phyloP scores from a whole-genome alignment of 2,888 invertebrate genomes.

The Unio delphinus region DNA sequence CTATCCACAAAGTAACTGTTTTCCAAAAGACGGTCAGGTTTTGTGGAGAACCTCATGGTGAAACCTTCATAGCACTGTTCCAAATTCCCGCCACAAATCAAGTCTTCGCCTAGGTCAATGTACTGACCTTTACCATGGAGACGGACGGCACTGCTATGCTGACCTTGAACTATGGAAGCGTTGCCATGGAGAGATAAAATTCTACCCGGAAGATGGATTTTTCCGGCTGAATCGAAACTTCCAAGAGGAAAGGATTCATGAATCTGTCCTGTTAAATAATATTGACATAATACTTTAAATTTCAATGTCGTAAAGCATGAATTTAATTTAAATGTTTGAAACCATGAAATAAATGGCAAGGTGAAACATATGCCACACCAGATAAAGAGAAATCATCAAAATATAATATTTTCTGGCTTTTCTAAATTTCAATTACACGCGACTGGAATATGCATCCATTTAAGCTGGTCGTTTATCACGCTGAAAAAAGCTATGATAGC shows the following conservation, averaged over 20 bases:
- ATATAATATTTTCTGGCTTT: too few species aligned
- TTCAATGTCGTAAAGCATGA: too few species aligned
- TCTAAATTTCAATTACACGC: too few species aligned
- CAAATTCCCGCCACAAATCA: slow-evolving; percentile 64
- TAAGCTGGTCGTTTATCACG: too few species aligned
- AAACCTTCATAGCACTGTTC: slow-evolving; percentile 64
- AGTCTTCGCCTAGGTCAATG: slow-evolving; percentile 60
- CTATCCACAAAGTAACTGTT: slow-evolving; percentile 66
- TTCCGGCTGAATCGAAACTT: slow-evolving; percentile 21
- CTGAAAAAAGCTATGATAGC: too few species aligned
- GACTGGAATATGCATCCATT: too few species aligned
- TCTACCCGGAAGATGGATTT: slow-evolving; percentile 34
- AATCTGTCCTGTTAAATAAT: slow-evolving; percentile 10
- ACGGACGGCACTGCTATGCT: slow-evolving; percentile 40
- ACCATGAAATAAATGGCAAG: too few species aligned
- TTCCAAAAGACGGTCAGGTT: slow-evolving; percentile 53
- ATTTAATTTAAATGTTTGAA: too few species aligned
- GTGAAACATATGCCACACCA: too few species aligned
- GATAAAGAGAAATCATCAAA: too few species aligned
- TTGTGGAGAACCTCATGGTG: slow-evolving; percentile 56
- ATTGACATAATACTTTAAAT: neutral
- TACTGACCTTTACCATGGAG: slow-evolving; percentile 63
- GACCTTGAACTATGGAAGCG: slow-evolving; percentile 34
- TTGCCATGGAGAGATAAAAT: slow-evolving; percentile 45
- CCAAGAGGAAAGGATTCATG: slow-evolving; percentile 34